These are phyloP conservation scores for Scytalopus superciliaris DNA, from an alignment of 2,113 vertebrate genomes.

Conservation along the genomic window DNA sequence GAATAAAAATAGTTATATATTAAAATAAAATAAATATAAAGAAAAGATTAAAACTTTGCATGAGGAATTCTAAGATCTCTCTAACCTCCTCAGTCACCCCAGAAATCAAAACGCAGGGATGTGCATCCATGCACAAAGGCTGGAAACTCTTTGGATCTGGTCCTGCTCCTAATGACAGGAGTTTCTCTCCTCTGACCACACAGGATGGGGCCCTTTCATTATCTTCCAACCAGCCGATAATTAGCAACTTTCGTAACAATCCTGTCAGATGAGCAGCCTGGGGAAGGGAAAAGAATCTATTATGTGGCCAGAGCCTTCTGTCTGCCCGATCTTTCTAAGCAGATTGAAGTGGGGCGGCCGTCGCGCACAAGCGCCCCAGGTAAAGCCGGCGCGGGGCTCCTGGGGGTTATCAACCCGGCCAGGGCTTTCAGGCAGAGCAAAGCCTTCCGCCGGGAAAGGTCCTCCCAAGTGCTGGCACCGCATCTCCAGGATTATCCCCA, in stretches of 20 bases:
- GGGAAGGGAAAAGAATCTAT: constrained; percentile 67
- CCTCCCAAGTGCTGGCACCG: constrained; percentile 74
- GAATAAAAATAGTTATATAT: background rate
- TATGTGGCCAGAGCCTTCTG: constrained; percentile 60
- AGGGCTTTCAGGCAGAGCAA: constrained; percentile 84
- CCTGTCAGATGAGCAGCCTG: constrained; percentile 54
- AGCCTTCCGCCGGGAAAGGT: constrained; percentile 80
- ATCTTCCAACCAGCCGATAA: constrained; percentile 88
- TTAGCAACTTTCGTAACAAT: constrained; percentile 83
- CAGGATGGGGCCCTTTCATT: constrained; percentile 86
- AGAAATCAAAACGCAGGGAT: background rate
- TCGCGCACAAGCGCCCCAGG: constrained; percentile 80
- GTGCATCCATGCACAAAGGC: background rate
- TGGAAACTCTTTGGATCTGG: background rate
- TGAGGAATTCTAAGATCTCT: background rate
- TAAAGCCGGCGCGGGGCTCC: constrained; percentile 77
- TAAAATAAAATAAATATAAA: background rate
- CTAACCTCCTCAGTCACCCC: background rate
- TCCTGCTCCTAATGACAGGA: background rate
- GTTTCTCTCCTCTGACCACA: background rate
- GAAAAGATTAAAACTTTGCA: background rate
- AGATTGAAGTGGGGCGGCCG: constrained; percentile 74
- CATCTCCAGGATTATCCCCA: constrained; percentile 84
- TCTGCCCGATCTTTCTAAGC: constrained; percentile 71
- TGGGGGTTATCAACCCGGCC: constrained; percentile 87